Conservation (phyloP, 2,797 vertebrate species). For the Limnodromus scolopaceus region DNA sequence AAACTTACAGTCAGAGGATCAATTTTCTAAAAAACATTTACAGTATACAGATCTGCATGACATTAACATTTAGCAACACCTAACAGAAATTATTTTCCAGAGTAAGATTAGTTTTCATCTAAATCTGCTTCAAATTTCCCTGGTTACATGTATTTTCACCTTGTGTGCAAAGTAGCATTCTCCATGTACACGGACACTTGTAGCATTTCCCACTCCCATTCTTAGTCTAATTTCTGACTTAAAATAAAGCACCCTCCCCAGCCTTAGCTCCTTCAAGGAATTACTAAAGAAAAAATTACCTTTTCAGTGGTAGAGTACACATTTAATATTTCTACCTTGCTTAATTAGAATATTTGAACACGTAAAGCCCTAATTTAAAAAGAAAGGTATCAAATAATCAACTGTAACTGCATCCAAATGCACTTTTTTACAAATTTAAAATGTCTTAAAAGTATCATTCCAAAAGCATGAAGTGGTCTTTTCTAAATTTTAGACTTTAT, state of each 20-base stretch:
- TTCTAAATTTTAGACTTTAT: not conserved
- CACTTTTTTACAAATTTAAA: not conserved
- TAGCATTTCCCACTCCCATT: not conserved
- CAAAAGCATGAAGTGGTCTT: fast-evolving
- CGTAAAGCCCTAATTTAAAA: not conserved
- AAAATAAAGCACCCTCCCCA: not conserved
- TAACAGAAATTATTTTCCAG: not conserved
- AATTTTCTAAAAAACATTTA: not conserved
- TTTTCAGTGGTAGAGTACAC: not conserved
- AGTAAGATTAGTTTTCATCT: conserved; percentile 3
- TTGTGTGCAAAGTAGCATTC: not conserved
- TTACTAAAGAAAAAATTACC: not conserved
- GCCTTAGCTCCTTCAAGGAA: not conserved
- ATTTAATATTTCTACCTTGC: not conserved
- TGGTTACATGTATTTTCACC: not conserved
- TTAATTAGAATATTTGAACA: not conserved
- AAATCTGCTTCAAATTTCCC: not conserved
- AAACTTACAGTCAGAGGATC: not conserved
- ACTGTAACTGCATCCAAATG: not conserved
- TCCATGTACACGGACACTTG: not conserved
- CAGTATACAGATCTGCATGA: not conserved
- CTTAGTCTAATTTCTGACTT: not conserved
- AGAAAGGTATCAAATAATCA: not conserved
- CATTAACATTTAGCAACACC: not conserved
- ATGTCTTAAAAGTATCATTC: not conserved